Conservation (phyloP, 2,113 vertebrate genomes). For the Acrocephalus kingi region DNA sequence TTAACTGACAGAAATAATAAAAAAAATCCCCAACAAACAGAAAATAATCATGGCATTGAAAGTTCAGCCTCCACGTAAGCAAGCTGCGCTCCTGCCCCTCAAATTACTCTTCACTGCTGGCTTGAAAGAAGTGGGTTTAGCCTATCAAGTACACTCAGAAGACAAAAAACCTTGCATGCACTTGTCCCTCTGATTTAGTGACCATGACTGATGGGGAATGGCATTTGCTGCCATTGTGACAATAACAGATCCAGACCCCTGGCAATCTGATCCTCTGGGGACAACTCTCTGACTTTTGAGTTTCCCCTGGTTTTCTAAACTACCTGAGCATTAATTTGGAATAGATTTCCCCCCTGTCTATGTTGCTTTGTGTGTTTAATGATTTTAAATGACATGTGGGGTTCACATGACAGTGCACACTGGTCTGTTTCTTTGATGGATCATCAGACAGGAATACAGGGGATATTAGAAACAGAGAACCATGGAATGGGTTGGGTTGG, state of each 20-base stretch:
- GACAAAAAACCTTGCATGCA: not conserved
- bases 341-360: not conserved
- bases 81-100: not conserved
- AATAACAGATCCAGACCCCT: not conserved
- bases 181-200: not conserved
- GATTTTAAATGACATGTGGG: not conserved
- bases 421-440: not conserved
- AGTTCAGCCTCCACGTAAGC: not conserved
- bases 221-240: not conserved
- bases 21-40: not conserved
- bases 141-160: not conserved
- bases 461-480: not conserved
- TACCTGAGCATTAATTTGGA: not conserved
- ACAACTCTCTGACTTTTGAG: not conserved
- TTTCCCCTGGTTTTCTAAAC: not conserved
- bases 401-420: not conserved
- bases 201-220: not conserved
- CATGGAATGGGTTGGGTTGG: not conserved
- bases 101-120: not conserved
- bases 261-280: not conserved
- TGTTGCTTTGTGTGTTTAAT: not conserved
- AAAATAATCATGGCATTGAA: not conserved
- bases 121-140: not conserved
- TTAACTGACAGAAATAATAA: slow-evolving; percentile 47
- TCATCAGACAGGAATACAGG: not conserved